These are phyloP conservation scores for Congeria kusceri DNA, from an alignment of 2,888 invertebrate species.

Conservation along the genomic window DNA sequence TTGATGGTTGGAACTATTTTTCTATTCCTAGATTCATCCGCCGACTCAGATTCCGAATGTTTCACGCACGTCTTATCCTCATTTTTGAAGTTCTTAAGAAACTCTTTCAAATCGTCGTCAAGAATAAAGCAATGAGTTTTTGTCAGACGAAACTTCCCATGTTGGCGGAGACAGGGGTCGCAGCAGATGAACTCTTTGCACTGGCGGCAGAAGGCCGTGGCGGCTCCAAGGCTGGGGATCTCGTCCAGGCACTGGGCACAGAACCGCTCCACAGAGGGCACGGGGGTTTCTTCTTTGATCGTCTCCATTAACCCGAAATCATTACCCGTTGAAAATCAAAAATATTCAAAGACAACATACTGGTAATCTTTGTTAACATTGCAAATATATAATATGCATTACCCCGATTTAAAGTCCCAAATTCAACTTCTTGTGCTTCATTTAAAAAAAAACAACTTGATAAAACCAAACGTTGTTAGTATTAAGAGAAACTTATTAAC, in stretches of 20 bases:
- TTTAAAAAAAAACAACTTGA: no score
- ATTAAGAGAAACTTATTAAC: no score
- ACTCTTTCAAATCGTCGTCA: conserved; percentile 37
- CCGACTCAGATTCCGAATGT: background rate
- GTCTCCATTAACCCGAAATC: no score
- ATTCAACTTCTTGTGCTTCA: no score
- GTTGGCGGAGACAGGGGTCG: conserved; percentile 42
- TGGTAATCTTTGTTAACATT: no score
- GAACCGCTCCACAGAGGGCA: conserved; percentile 1
- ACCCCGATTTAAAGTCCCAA: no score
- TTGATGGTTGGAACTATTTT: conserved; percentile 5
- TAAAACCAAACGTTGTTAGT: no score
- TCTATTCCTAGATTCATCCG: background rate
- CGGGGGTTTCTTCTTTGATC: no score
- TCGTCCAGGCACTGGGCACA: conserved; percentile 57
- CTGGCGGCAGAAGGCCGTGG: conserved; percentile 44
- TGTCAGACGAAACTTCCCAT: conserved; percentile 41
- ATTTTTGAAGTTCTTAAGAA: background rate
- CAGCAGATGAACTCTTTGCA: conserved; percentile 55
- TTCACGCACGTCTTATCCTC: background rate
- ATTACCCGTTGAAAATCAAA: no score
- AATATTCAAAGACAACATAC: no score
- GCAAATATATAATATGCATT: no score
- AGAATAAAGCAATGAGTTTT: conserved; percentile 43
- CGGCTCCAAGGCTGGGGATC: conserved; percentile 10